Base-by-base conservation (phyloP, 2,888 invertebrate species). In the Acleris emargana region DNA sequence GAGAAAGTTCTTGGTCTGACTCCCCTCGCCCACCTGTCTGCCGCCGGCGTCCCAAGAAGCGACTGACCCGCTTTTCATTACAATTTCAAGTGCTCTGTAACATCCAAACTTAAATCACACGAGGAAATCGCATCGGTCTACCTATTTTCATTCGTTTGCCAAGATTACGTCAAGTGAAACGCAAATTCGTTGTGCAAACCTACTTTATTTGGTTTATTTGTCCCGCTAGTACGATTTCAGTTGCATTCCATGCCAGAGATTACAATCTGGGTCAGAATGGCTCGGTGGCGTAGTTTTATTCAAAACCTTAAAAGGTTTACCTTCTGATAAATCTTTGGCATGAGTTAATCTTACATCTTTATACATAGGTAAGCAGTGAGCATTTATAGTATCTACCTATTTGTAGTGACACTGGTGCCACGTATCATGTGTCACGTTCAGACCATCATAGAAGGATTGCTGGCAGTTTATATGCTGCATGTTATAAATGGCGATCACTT, bases 21-120 rank as follows among this genome's bases (percentile, higher is more conserved):
- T 67, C 69, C 72, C 70, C 69, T 69, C 68, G 63, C 67, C 68
- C 68, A 73, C 73, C 71, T 73, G 73, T 72, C 73, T 72, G 71
- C 58, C 67, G 64, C 28, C 67, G 64, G 58, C 67, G 60, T 67
- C 62, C 64, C 50, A 64, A 64, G 64, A 47, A 64, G 58, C 63
- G 47, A 67, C 67, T 75, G 75, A 76, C 74, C 75, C 68, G 71
- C 69, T 76, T 74, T 71, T 68, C 72, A 71, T 71, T 71, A 62
- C 59, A 38, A 64, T 49, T 55, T 62, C 63, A 62, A 60, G 49
- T 62, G 28, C 54, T 42, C 49, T 53, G 28, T 59, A 59, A 59
- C 59, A 47, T 63, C 57, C 59, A 68, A 62, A 67, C 55, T 67
- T 58, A 42, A 62, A 67, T 58, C 52, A 57, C 43, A 55, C 62